These are phyloP conservation scores for Sternotherus odoratus DNA, from an alignment of 2,797 vertebrate genomes.

Conservation along the genomic window DNA sequence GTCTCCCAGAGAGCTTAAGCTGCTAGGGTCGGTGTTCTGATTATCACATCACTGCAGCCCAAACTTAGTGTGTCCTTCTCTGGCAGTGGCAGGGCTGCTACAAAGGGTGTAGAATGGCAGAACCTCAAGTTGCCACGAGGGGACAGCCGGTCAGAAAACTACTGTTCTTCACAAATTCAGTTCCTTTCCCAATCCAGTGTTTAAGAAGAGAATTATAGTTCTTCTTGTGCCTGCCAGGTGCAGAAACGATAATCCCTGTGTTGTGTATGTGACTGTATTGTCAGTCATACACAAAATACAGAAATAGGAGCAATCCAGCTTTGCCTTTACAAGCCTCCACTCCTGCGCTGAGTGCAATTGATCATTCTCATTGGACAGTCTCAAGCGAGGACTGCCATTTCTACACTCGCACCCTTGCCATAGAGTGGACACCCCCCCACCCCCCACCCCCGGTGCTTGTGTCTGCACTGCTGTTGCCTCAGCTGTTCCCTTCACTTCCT, in stretches of 20 bases:
- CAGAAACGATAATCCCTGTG: conserved; percentile 39
- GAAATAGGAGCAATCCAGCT: neutral
- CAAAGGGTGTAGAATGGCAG: neutral
- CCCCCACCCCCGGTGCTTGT: no score
- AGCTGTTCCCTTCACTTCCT: neutral
- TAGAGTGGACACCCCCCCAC: neutral
- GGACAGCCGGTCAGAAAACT: conserved; percentile 43
- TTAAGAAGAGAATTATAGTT: conserved; percentile 8
- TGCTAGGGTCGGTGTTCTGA: conserved; percentile 25
- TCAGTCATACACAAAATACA: conserved; percentile 1
- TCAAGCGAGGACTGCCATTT: neutral
- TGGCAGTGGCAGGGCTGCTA: conserved; percentile 37
- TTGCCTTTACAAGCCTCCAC: conserved; percentile 1
- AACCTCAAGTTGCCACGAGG: neutral
- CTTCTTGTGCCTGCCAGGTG: conserved; percentile 24
- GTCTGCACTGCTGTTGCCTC: neutral
- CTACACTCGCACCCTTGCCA: neutral
- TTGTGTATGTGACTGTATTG: neutral
- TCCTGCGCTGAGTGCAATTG: neutral
- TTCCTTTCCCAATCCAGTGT: conserved; percentile 56
- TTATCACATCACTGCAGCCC: neutral
- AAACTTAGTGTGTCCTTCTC: neutral
- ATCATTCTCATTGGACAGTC: accelerated
- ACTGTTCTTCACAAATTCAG: neutral
- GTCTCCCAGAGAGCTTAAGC: conserved; percentile 31